Conservation (phyloP, 2,888 invertebrate genomes). For the Acronicta psi region DNA sequence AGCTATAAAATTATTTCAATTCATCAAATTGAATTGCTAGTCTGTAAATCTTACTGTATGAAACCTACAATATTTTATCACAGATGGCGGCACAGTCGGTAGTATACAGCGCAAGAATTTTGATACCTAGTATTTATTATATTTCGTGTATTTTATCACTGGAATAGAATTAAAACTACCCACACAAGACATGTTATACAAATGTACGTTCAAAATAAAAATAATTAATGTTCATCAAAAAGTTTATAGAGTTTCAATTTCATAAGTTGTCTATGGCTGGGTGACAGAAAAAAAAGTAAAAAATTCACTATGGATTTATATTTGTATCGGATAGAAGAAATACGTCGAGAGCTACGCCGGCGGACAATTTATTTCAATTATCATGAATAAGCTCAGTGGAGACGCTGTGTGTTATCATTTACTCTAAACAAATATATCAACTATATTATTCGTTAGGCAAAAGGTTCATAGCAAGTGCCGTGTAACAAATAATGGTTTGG, state of each 20-base stretch:
- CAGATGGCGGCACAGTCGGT: conserved; percentile 24
- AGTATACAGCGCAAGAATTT: background rate
- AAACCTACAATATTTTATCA: background rate
- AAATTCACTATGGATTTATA: conserved; percentile 79
- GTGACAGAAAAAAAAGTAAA: conserved; percentile 61
- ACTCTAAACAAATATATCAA: conserved; percentile 73
- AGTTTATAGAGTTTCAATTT: background rate
- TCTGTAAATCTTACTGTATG: no score
- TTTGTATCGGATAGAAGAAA: conserved; percentile 85
- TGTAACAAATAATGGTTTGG: conserved; percentile 85
- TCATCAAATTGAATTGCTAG: no score
- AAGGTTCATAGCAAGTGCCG: conserved; percentile 71
- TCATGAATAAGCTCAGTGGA: conserved; percentile 80
- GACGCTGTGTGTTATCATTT: conserved; percentile 75
- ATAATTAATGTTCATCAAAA: no score
- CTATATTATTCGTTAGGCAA: conserved; percentile 66
- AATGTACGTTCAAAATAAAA: no score
- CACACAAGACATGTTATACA: no score
- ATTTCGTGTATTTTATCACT: no score
- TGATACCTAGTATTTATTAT: no score
- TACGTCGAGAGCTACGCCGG: conserved; percentile 83
- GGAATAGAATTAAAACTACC: no score
- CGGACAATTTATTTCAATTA: conserved; percentile 86
- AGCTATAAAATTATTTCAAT: no score
- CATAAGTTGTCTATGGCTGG: conserved; percentile 67